Evolutionary conservation across 2,888 invertebrate genomes (phyloP).

Genomic region (Hemaris fuciformis): DNA sequence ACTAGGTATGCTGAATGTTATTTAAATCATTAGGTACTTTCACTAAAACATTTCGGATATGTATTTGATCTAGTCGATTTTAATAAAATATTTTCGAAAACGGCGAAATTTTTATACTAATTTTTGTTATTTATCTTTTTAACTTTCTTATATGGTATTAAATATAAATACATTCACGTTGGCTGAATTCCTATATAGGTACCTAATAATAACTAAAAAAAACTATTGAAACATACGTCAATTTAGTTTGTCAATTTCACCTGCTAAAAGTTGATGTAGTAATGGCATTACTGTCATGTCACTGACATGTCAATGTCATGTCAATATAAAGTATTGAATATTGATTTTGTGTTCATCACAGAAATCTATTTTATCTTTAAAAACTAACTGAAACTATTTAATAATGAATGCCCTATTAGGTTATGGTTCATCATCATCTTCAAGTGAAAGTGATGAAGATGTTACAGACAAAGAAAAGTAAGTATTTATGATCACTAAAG

Average conservation of each 20-base stretch:
- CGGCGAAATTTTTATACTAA: too few relatives aligned
- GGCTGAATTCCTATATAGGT: too few relatives aligned
- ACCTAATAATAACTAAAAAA: too few relatives aligned
- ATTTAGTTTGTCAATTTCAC: background rate
- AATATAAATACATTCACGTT: too few relatives aligned
- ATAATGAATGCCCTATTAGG: conserved; percentile 85
- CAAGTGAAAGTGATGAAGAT: conserved; percentile 76
- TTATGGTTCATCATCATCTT: conserved; percentile 78
- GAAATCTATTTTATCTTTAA: background rate
- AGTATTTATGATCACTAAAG: conserved; percentile 22
- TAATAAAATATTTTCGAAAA: too few relatives aligned
- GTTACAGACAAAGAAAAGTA: conserved; percentile 56
- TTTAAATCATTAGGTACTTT: too few relatives aligned
- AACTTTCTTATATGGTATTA: too few relatives aligned
- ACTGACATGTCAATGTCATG: background rate
- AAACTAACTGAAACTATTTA: background rate
- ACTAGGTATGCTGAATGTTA: too few relatives aligned
- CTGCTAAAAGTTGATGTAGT: background rate
- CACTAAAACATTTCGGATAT: too few relatives aligned
- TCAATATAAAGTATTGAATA: background rate
- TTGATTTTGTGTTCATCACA: background rate
- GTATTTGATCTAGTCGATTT: too few relatives aligned
- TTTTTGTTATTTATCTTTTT: too few relatives aligned
- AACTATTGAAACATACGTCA: background rate
- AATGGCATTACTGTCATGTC: background rate